These are phyloP conservation scores for Catotricha subobsoleta DNA, from an alignment of 2,888 invertebrate species.

Conservation along the genomic window DNA sequence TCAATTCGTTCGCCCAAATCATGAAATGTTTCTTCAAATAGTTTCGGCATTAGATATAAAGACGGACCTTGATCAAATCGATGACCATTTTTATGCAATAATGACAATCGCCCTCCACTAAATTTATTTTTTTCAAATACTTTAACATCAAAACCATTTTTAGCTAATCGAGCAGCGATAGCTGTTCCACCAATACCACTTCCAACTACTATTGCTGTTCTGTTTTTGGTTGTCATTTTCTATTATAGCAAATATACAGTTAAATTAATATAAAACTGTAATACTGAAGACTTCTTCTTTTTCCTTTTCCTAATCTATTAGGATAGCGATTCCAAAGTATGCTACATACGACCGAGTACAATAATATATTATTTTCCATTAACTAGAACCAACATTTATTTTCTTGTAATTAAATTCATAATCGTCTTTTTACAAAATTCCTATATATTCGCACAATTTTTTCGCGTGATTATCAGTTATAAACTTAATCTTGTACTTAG, in stretches of 20 bases:
- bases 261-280: too few relatives aligned
- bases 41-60: constrained; percentile 5
- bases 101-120: constrained; percentile 3
- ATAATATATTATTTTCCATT: too few relatives aligned
- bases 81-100: constrained; percentile 5
- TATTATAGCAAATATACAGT: background rate
- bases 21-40: constrained; percentile 4
- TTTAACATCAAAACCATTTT: constrained; percentile 3
- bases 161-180: background rate
- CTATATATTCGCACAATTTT: too few relatives aligned
- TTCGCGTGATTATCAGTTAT: too few relatives aligned
- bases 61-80: constrained; percentile 7
- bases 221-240: background rate
- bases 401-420: too few relatives aligned
- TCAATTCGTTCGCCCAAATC: constrained; percentile 1
- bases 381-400: too few relatives aligned
- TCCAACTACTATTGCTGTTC: constrained; percentile 3
- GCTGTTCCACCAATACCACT: constrained; percentile 3
- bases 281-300: too few relatives aligned
- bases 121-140: constrained; percentile 5
- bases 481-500: too few relatives aligned
- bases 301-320: too few relatives aligned
- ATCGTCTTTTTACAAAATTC: too few relatives aligned
- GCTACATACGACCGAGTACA: too few relatives aligned
- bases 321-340: too few relatives aligned